Percentiles rank a stretch among this genome's conserved stretches.
phyloP scores from a whole-genome alignment of 2,113 vertebrate species.

The Myodes glareolus region DNA sequence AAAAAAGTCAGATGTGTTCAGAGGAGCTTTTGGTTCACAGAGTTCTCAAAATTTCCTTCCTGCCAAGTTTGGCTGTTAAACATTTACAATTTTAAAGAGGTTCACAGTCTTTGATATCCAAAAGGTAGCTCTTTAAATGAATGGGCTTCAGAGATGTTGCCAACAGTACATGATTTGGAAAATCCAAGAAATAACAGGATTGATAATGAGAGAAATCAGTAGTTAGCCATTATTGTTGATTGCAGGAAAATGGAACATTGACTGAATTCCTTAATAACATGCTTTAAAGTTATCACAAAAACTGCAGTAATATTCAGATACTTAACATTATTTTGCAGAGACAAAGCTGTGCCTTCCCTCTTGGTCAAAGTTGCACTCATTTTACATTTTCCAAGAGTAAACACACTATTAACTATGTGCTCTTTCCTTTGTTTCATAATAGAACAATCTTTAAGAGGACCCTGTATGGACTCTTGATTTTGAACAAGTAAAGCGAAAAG shows the following conservation, averaged over 20 bases:
- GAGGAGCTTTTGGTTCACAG: background rate
- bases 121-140: background rate
- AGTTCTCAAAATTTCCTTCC: background rate
- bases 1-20: background rate
- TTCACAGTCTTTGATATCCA: background rate
- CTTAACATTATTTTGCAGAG: background rate
- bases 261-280: background rate
- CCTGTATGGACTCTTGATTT: background rate
- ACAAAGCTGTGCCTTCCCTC: background rate
- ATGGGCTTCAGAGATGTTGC: background rate
- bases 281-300: background rate
- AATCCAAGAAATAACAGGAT: background rate
- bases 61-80: slow-evolving; percentile 1
- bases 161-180: background rate
- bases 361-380: background rate
- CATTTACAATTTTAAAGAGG: background rate
- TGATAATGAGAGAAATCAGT: background rate
- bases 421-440: slow-evolving; percentile 25
- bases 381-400: background rate
- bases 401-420: background rate
- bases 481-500: background rate
- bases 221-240: background rate
- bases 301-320: background rate
- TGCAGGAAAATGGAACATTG: background rate
- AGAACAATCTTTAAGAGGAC: background rate